Percentiles rank a stretch among this genome's conserved stretches.
Evolutionary conservation across 92 coral and sea anemone species (phyloP).

Genomic region (Bergia puertoricense): DNA sequence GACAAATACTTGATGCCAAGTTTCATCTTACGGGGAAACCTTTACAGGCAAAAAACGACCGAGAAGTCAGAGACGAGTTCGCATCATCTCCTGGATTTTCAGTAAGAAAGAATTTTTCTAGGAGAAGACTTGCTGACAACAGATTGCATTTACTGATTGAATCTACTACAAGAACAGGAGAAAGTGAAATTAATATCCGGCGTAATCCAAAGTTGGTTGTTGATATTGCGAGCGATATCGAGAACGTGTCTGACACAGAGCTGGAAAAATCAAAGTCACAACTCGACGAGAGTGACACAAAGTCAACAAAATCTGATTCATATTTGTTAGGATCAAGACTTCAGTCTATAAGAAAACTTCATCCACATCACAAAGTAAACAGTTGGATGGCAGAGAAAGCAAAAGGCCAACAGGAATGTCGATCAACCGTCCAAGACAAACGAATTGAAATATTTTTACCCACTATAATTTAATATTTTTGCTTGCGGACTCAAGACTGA

Average conservation of each 20-base stretch:
- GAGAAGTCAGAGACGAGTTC: not conserved
- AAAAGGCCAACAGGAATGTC: not conserved
- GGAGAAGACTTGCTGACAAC: not conserved
- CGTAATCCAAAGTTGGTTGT: not conserved
- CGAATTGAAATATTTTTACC: constrained; percentile 43
- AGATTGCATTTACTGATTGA: constrained; percentile 8
- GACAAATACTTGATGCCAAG: not conserved
- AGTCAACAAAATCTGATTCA: constrained; percentile 19
- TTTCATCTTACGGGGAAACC: constrained; percentile 12
- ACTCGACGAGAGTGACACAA: not conserved
- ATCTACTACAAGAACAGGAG: constrained; percentile 7
- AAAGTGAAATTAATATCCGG: not conserved
- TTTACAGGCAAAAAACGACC: not conserved
- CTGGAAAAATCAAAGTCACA: constrained; percentile 18
- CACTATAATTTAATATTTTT: not conserved
- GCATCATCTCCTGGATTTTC: not conserved
- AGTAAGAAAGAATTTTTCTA: not conserved
- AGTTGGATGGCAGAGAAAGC: not conserved
- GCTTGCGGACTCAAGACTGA: not conserved
- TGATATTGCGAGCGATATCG: constrained; percentile 10
- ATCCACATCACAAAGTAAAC: constrained; percentile 12
- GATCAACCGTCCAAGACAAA: constrained; percentile 32
- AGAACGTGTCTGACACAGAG: constrained; percentile 24
- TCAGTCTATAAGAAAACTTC: not conserved
- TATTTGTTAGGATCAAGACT: constrained; percentile 1